Percentiles rank a stretch among this genome's conserved stretches.
Conservation (phyloP, 2,113 vertebrate genomes). For the Varanus salvator region DNA sequence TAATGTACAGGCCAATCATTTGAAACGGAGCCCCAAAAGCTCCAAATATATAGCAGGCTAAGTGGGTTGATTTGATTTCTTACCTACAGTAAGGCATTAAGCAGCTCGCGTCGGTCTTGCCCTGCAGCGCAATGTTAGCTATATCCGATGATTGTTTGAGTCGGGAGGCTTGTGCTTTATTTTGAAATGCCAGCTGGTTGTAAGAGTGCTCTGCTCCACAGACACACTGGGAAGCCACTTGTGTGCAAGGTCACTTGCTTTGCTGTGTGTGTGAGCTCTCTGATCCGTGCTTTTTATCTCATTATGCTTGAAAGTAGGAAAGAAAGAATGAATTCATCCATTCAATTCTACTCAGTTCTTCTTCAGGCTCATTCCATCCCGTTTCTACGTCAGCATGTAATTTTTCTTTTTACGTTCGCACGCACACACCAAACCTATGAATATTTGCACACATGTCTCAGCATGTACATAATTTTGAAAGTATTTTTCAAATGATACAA, state of each 20-base stretch:
- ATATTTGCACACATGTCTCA: too few species aligned
- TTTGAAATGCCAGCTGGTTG: not conserved
- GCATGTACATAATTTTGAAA: too few species aligned
- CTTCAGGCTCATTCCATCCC: too few species aligned
- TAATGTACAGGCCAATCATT: constrained; percentile 35
- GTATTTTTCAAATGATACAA: too few species aligned
- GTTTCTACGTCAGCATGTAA: too few species aligned
- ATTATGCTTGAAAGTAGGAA: not conserved
- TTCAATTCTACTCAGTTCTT: too few species aligned
- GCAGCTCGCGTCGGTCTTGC: not conserved
- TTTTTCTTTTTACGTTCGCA: too few species aligned
- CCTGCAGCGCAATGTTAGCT: not conserved
- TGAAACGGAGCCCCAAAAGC: constrained; percentile 45
- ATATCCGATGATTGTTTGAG: not conserved
- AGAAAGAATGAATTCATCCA: too few species aligned
- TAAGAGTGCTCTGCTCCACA: not conserved
- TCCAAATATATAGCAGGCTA: constrained; percentile 10
- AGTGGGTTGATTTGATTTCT: constrained; percentile 50
- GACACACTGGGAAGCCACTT: not conserved
- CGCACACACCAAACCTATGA: too few species aligned
- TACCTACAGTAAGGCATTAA: constrained; percentile 14
- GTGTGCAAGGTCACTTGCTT: not conserved
- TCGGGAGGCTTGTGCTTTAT: not conserved
- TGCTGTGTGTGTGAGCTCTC: not conserved
- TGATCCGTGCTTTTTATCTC: not conserved